Conservation (phyloP, 2,797 vertebrate genomes). For the Channallabes apus region DNA sequence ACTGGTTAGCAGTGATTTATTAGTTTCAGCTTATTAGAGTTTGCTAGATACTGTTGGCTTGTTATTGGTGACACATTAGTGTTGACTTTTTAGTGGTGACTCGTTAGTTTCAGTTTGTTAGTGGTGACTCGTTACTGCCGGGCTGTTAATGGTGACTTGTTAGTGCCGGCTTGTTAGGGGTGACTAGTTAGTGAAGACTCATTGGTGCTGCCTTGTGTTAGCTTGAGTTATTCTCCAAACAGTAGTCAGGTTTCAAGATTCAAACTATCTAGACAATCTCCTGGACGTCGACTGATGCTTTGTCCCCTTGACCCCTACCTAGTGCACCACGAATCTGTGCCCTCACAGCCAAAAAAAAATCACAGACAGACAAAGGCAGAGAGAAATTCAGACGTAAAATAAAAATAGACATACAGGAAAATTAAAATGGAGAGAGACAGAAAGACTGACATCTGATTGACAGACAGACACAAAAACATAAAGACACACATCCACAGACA, state of each 20-base stretch:
- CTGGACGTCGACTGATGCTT: not conserved
- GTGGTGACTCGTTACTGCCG: no score
- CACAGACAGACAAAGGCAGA: not conserved
- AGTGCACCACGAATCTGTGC: not conserved
- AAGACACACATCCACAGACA: no score
- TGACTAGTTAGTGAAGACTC: not conserved
- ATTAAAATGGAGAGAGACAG: no score
- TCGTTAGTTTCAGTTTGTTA: not conserved
- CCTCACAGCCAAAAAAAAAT: not conserved
- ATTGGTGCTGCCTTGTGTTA: not conserved
- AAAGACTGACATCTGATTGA: no score
- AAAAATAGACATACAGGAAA: no score
- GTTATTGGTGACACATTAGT: no score
- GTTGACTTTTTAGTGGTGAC: not conserved
- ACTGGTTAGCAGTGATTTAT: no score
- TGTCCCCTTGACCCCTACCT: not conserved
- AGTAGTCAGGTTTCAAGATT: not conserved
- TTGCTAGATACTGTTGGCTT: no score
- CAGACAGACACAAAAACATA: no score
- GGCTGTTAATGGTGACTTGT: no score
- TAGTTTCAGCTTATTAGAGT: no score
- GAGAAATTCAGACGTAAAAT: not conserved
- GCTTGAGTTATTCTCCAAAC: not conserved
- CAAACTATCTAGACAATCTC: not conserved
- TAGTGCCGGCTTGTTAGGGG: no score